phyloP scores from a whole-genome alignment of 2,113 vertebrate genomes.

The Callopanchax toddi region DNA sequence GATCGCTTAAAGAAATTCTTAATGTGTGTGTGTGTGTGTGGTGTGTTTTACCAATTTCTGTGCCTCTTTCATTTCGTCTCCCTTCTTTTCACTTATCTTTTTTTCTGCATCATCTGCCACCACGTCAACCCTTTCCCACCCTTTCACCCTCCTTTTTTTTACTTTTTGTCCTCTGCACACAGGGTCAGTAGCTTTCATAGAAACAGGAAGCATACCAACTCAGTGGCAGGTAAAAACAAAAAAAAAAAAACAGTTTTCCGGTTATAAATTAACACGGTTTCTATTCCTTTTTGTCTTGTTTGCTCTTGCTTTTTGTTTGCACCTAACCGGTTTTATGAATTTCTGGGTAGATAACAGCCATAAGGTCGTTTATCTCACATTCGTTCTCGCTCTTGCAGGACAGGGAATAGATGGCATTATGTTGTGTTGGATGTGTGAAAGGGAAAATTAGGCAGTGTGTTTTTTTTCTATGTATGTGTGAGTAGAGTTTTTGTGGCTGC shows the following conservation, averaged over 20 bases:
- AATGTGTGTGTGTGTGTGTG: too few relatives aligned
- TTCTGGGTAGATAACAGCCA: too few relatives aligned
- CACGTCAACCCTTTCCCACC: constrained; percentile 40
- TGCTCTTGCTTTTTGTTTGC: background rate
- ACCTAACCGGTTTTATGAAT: background rate
- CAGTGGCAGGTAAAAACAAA: constrained; percentile 70
- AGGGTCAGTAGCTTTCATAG: constrained; percentile 54
- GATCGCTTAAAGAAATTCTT: too few relatives aligned
- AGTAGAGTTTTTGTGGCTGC: constrained; percentile 15
- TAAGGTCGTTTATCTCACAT: background rate
- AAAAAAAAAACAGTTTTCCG: constrained; percentile 34
- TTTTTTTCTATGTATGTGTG: constrained; percentile 2
- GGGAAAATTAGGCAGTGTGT: constrained; percentile 5
- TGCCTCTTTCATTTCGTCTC: background rate
- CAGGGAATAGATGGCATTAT: constrained; percentile 42
- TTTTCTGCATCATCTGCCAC: constrained; percentile 42
- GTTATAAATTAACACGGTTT: constrained; percentile 8
- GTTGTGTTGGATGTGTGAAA: constrained; percentile 31
- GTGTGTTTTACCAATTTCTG: background rate
- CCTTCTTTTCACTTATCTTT: constrained; percentile 3
- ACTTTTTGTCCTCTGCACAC: constrained; percentile 30
- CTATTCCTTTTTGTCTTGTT: background rate
- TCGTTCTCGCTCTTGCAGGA: constrained; percentile 16
- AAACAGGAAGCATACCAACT: constrained; percentile 52
- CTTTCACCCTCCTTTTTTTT: constrained; percentile 21